phyloP scores from a whole-genome alignment of 2,113 vertebrate genomes.

The Pygoscelis adeliae region DNA sequence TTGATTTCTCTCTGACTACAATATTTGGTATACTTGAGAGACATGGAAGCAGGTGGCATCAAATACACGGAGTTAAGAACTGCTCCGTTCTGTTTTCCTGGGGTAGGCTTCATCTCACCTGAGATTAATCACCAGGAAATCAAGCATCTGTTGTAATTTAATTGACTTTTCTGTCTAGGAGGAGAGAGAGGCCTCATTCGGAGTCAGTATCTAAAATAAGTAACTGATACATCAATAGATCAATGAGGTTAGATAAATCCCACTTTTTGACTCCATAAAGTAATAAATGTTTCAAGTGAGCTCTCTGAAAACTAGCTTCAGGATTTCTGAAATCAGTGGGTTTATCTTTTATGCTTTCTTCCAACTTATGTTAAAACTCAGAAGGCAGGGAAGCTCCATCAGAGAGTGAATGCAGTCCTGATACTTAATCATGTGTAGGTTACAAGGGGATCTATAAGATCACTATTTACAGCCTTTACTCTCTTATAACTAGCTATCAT shows the following conservation, averaged over 20 bases:
- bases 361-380: neutral
- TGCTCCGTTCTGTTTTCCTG: neutral
- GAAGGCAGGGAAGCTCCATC: neutral
- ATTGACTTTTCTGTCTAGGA: neutral
- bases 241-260: neutral
- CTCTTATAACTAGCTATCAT: neutral
- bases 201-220: neutral
- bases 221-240: neutral
- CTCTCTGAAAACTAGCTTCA: neutral
- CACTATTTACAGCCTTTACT: neutral
- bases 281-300: neutral
- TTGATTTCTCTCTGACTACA: slow-evolving; percentile 12
- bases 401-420: neutral
- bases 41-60: neutral
- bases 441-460: neutral
- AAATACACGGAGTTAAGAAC: neutral
- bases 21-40: slow-evolving; percentile 31
- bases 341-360: neutral
- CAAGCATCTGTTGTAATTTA: neutral
- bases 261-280: neutral
- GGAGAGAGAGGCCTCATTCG: neutral
- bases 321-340: neutral
- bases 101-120: neutral
- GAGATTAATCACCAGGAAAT: slow-evolving; percentile 10
- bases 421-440: neutral